phyloP scores from a whole-genome alignment of 2,797 vertebrate genomes.

The Macropodus opercularis region DNA sequence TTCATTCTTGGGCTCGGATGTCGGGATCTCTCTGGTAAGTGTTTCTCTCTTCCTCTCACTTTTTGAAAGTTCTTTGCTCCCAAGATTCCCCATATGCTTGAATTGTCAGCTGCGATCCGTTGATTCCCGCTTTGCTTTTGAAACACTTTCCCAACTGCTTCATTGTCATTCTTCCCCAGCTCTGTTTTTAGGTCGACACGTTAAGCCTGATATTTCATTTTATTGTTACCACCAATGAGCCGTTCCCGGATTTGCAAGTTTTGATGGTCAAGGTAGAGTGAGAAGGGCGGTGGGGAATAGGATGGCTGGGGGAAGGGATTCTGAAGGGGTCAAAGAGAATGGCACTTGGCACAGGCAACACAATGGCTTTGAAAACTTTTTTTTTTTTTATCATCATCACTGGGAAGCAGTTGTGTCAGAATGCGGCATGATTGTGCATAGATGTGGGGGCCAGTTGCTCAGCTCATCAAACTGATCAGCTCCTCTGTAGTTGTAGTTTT shows the following conservation, averaged over 20 bases:
- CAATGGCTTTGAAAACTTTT: slow-evolving; percentile 58
- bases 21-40: slow-evolving; percentile 86
- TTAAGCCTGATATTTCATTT: slow-evolving; percentile 21
- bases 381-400: slow-evolving; percentile 43
- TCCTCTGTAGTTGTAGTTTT: slow-evolving; percentile 21
- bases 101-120: slow-evolving; percentile 5
- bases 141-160: slow-evolving; percentile 25
- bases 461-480: slow-evolving; percentile 18
- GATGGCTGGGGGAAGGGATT: slow-evolving; percentile 67
- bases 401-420: slow-evolving; percentile 27
- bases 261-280: slow-evolving; percentile 85
- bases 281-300: slow-evolving; percentile 53
- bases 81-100: background rate
- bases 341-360: slow-evolving; percentile 41
- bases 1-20: slow-evolving; percentile 77
- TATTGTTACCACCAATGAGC: slow-evolving; percentile 72
- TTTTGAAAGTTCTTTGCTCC: slow-evolving; percentile 38
- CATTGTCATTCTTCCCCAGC: too few species aligned
- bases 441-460: slow-evolving; percentile 7
- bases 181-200: background rate
- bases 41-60: slow-evolving; percentile 49
- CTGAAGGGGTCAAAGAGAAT: slow-evolving; percentile 57
- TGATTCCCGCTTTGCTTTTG: slow-evolving; percentile 5
- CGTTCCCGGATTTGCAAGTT: slow-evolving; percentile 83
- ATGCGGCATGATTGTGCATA: background rate